Conservation (phyloP, 1,140 invertebrate genomes). For the Macrobrachium nipponense region DNA sequence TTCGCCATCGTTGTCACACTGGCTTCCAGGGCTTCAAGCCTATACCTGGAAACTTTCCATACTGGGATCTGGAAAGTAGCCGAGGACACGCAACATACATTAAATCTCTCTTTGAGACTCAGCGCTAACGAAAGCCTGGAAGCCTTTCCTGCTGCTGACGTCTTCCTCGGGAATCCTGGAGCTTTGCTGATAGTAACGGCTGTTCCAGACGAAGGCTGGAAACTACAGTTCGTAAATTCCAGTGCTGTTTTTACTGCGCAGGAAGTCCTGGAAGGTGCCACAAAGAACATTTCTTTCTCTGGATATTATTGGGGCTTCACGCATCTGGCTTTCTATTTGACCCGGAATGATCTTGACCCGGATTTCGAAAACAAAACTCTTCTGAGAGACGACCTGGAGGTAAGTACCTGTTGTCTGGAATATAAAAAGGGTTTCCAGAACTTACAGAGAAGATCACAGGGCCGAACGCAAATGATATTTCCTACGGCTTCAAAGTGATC, state of each 20-base stretch:
- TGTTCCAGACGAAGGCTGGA: constrained; percentile 24
- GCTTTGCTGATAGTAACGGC: constrained; percentile 27
- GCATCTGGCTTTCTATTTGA: constrained; percentile 24
- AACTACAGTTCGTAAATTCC: constrained; percentile 25
- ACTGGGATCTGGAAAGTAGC: constrained; percentile 42
- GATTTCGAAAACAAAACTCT: not conserved
- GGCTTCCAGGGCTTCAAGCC: not conserved
- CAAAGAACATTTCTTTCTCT: constrained; percentile 42
- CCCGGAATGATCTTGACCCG: constrained; percentile 20
- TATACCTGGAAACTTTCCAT: constrained; percentile 3
- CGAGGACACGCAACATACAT: constrained; percentile 24
- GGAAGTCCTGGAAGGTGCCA: constrained; percentile 33
- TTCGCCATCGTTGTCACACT: no score
- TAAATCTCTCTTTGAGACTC: constrained; percentile 12
- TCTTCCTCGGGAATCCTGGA: no score
- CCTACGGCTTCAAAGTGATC: not conserved
- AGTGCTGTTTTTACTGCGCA: constrained; percentile 23
- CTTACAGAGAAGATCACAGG: no score
- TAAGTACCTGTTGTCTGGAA: not conserved
- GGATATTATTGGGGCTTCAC: constrained; percentile 48
- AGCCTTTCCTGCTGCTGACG: no score
- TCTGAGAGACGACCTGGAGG: constrained; percentile 8
- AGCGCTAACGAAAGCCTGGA: constrained; percentile 17
- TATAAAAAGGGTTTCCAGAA: not conserved
- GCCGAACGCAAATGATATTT: not conserved